Evolutionary conservation across 2,888 invertebrate genomes (phyloP).

Genomic region (Caradrina clavipalpis): DNA sequence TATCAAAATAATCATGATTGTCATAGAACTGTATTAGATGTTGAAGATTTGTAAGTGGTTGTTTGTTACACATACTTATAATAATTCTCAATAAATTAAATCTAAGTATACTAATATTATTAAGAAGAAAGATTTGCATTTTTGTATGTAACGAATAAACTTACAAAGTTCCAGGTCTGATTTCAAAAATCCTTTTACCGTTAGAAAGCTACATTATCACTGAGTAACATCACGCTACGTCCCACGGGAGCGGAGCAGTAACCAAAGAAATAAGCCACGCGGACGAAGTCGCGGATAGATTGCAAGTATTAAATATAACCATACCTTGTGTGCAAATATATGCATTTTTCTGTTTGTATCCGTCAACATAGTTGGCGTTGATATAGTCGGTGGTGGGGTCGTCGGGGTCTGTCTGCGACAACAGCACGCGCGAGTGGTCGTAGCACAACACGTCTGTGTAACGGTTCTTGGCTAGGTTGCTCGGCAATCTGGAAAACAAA

Average conservation of each 20-base stretch:
- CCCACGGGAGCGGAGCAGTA: no score
- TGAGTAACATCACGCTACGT: no score
- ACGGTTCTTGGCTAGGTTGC: slow-evolving; percentile 95
- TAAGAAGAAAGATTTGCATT: no score
- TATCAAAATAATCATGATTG: slow-evolving; percentile 15
- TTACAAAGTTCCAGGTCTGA: no score
- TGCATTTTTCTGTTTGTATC: slow-evolving; percentile 99
- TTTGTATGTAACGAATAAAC: no score
- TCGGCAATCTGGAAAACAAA: slow-evolving; percentile 78
- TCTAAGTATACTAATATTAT: no score
- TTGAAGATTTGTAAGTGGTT: slow-evolving; percentile 2
- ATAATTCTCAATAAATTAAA: not conserved
- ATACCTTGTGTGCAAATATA: slow-evolving; percentile 99
- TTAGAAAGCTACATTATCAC: no score
- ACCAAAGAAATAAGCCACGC: no score
- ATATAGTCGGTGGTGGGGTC: slow-evolving; percentile 97
- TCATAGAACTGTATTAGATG: slow-evolving; percentile 1
- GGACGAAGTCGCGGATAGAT: no score
- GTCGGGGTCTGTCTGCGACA: slow-evolving; percentile 93
- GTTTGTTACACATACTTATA: not conserved
- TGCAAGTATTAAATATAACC: slow-evolving; percentile 19
- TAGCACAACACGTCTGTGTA: slow-evolving; percentile 99
- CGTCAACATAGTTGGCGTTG: slow-evolving; percentile 99
- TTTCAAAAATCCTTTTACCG: no score
- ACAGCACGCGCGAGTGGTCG: slow-evolving; percentile 97